Percentiles rank a stretch among this genome's conserved stretches.
Conservation (phyloP, 2,797 vertebrate species). For the Harpagifer antarcticus region DNA sequence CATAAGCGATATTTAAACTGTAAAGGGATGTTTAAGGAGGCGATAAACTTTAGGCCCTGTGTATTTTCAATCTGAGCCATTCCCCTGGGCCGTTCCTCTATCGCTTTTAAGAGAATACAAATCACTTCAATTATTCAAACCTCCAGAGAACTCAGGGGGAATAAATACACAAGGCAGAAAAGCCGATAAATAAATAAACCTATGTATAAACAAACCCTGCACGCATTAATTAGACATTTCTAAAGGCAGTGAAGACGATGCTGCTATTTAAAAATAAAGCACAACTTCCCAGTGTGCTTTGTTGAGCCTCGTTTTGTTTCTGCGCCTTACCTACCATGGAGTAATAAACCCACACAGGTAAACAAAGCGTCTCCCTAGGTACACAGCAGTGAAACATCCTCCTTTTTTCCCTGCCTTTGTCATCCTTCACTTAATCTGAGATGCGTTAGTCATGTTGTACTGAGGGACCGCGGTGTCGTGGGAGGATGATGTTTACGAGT, state of each 20-base stretch:
- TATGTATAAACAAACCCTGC: constrained; percentile 67
- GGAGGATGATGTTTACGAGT: constrained; percentile 58
- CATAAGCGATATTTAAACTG: constrained; percentile 72
- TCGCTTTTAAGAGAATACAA: constrained; percentile 85
- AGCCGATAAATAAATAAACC: constrained; percentile 67
- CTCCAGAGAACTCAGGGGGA: constrained; percentile 62
- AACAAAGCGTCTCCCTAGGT: constrained; percentile 77
- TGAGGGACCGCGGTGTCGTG: constrained; percentile 49
- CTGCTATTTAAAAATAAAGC: constrained; percentile 52
- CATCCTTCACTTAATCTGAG: constrained; percentile 69
- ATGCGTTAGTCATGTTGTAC: constrained; percentile 59
- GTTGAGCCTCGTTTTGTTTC: constrained; percentile 52
- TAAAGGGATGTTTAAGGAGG: constrained; percentile 71
- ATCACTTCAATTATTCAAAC: constrained; percentile 85
- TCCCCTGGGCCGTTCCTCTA: constrained; percentile 80
- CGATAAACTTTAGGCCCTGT: constrained; percentile 78
- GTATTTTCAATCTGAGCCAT: constrained; percentile 80
- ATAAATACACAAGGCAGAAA: constrained; percentile 62
- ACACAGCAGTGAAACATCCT: constrained; percentile 56
- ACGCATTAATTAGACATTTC: constrained; percentile 76
- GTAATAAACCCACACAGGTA: constrained; percentile 77
- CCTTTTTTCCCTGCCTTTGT: constrained; percentile 65
- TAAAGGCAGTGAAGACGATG: constrained; percentile 47
- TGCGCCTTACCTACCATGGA: constrained; percentile 44
- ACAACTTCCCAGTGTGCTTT: constrained; percentile 36